Conservation (phyloP, 2,888 invertebrate genomes). For the Orthonychiurus folsomi region DNA sequence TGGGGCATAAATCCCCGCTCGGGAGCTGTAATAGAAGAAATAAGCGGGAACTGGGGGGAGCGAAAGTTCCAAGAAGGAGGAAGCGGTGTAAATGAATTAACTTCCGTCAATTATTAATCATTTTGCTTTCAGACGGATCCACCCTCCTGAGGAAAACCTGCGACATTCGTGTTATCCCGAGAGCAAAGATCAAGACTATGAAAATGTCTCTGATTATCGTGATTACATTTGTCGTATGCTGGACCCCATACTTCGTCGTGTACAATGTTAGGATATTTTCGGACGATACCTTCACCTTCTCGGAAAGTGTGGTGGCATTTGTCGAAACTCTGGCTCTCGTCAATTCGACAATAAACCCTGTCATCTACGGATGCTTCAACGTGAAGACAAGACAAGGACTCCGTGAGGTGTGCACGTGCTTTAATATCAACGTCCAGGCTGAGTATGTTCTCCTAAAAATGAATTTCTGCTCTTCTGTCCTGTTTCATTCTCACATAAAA, state of each 20-base stretch:
- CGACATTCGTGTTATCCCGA: constrained; percentile 43
- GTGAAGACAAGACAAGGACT: constrained; percentile 40
- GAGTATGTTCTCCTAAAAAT: constrained; percentile 27
- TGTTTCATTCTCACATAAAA: not conserved
- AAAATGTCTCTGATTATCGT: constrained; percentile 47
- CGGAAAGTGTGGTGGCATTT: constrained; percentile 43
- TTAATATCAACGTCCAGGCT: constrained; percentile 26
- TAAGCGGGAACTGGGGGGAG: too few relatives aligned
- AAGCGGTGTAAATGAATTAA: not conserved
- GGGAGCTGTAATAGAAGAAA: too few relatives aligned
- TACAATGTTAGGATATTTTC: constrained; percentile 45
- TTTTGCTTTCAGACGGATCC: constrained; percentile 34
- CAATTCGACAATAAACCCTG: constrained; percentile 45
- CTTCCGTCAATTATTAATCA: too few relatives aligned
- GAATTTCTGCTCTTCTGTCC: not conserved
- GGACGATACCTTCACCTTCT: constrained; percentile 42
- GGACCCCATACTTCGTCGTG: constrained; percentile 47
- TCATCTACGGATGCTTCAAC: constrained; percentile 47
- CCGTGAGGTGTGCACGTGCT: constrained; percentile 34
- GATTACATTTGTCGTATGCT: constrained; percentile 45
- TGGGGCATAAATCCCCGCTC: too few relatives aligned
- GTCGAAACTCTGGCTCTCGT: constrained; percentile 43
- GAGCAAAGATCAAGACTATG: constrained; percentile 46
- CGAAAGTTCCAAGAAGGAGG: not conserved
- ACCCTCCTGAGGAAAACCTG: constrained; percentile 31